Base-by-base conservation (phyloP, 2,113 vertebrate genomes). In the Drymodes brunneopygia region DNA sequence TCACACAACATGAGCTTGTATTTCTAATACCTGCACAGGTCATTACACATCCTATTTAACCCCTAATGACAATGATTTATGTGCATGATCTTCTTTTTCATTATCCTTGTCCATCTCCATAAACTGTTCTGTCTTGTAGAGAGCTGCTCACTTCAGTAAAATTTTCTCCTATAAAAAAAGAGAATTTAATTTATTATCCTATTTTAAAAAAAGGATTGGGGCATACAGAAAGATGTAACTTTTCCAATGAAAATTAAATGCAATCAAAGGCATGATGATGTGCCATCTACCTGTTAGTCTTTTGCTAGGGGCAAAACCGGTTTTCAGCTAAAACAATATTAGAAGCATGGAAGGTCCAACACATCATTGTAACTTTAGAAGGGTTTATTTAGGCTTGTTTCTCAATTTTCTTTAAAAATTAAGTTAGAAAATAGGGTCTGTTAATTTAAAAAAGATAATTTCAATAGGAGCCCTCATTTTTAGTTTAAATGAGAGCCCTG, bases 151-250 rank as follows among this genome's bases (percentile, higher is more conserved):
- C 67, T 86, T 77, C 7, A 5, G 29, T 84, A 87, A 86, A 50
- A 90, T 92, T 84, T 95, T 96, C 85, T 73, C 56, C 47, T 40
- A 70, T 74, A 77, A 81, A 88, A 67, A 70, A 92, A 86, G 58
- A 70, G 44, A 92, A 88, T 88, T 94, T 33, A 79, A 51, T 91
- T 78, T 62, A 78, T 90, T 57, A 54, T 35, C 48, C 25, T 73
- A 65, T 65, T 94, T 78, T 23, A 0, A 56, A 81, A 67, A 71
- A 48, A 65, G 4, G 18, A 81, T 79, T 80, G 78, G 12, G 15
- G 9, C 12, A 82, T 67, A 20, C 18, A 71, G 72, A 92, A 86
- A 61, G 33, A 75, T 27, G 19, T 36, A 61, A 61, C 16, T 42
- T 94, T 78, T 77, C 24, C 42, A 62, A 9, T 50, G 19, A 88